A percentile compares a stretch with the other conserved stretches of the same genome.
These are phyloP conservation scores for Rhizoglyphus robini DNA, from an alignment of 1,140 invertebrate species.

Conservation along the genomic window DNA sequence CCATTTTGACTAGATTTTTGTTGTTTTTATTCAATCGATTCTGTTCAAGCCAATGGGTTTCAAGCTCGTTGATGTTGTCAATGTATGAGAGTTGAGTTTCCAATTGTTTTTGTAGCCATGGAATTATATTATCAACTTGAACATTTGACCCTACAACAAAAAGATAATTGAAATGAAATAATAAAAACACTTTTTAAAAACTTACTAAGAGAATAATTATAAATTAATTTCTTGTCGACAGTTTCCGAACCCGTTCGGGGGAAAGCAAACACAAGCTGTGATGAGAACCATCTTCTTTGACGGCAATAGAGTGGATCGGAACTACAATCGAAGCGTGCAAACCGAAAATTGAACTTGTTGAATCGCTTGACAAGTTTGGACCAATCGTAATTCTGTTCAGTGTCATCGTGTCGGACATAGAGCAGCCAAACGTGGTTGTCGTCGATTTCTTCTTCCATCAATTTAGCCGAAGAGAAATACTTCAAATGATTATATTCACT, in stretches of 20 bases:
- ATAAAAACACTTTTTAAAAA: neutral
- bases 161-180: neutral
- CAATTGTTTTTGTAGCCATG: neutral
- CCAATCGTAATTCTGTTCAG: neutral
- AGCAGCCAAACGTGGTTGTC: slow-evolving; percentile 7
- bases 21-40: neutral
- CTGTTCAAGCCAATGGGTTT: neutral
- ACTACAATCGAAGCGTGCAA: slow-evolving; percentile 1
- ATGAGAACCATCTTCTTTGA: neutral
- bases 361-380: neutral
- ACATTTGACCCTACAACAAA: neutral
- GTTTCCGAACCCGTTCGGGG: neutral
- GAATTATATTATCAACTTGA: neutral
- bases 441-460: slow-evolving; percentile 9
- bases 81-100: neutral
- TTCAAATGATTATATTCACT: neutral
- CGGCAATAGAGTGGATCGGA: neutral
- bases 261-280: neutral
- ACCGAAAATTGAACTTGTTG: neutral
- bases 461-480: neutral
- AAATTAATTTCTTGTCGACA: neutral
- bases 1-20: slow-evolving; percentile 1
- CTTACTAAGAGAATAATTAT: neutral
- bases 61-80: neutral
- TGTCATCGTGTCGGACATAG: neutral